A percentile compares a stretch with the other conserved stretches of the same genome.
Conservation (phyloP, 2,888 invertebrate species). For the Drosophila kanekoi region DNA sequence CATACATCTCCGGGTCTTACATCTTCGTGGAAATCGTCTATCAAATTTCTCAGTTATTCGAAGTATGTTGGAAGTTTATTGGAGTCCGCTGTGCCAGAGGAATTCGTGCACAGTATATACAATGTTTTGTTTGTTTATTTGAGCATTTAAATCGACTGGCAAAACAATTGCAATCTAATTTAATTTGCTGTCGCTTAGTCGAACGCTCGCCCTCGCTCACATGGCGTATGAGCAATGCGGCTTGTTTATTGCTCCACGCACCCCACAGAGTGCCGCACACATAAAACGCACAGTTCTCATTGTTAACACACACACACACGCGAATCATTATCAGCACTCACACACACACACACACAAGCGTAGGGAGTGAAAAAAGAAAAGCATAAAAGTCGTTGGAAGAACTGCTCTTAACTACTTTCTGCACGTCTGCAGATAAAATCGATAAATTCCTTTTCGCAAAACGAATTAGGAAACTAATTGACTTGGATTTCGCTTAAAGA, state of each 20-base stretch:
- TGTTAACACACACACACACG: conserved; percentile 37
- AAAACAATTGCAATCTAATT: conserved; percentile 69
- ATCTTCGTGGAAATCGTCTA: too few relatives aligned
- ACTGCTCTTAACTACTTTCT: conserved; percentile 81
- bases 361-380: conserved; percentile 25
- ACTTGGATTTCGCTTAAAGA: conserved; percentile 81
- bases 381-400: conserved; percentile 49
- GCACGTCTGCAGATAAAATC: conserved; percentile 81
- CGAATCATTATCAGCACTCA: conserved; percentile 76
- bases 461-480: conserved; percentile 82
- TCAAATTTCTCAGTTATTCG: conserved; percentile 1
- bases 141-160: conserved; percentile 57
- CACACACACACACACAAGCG: conserved; percentile 14
- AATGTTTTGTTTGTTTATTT: conserved; percentile 30
- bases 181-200: conserved; percentile 53
- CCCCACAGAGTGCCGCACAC: conserved; percentile 40
- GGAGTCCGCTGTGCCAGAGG: conserved; percentile 10
- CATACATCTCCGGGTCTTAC: too few relatives aligned
- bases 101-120: conserved; percentile 21
- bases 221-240: conserved; percentile 74
- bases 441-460: conserved; percentile 81
- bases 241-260: conserved; percentile 66
- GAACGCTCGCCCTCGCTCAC: conserved; percentile 22
- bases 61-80: conserved; percentile 6
- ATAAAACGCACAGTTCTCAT: conserved; percentile 63